Percentiles rank a stretch among this genome's conserved stretches.
Evolutionary conservation across 2,888 invertebrate species (phyloP).

Genomic region (Patella pellucida): DNA sequence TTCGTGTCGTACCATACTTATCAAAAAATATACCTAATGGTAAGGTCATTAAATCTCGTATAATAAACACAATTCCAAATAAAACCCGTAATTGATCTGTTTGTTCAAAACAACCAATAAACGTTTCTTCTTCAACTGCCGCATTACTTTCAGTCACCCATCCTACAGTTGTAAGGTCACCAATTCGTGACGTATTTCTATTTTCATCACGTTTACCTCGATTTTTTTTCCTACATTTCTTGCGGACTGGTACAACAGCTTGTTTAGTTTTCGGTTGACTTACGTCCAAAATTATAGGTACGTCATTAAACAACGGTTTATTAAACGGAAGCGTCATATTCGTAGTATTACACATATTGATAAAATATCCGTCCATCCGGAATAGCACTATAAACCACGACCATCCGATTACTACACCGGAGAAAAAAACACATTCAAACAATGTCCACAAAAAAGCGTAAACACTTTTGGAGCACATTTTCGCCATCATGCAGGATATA

Average conservation of each 20-base stretch:
- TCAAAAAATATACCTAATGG: constrained; percentile 54
- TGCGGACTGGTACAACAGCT: too few species aligned
- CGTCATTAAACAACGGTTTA: too few species aligned
- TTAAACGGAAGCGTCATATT: neutral
- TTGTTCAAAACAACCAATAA: constrained; percentile 40
- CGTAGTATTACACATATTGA: constrained; percentile 44
- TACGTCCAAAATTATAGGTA: too few species aligned
- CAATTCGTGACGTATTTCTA: neutral
- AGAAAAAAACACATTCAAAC: constrained; percentile 56
- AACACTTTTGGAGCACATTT: constrained; percentile 39
- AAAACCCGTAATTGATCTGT: constrained; percentile 41
- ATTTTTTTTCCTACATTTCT: neutral
- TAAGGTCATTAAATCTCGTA: constrained; percentile 46
- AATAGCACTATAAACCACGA: constrained; percentile 50
- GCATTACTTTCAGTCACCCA: constrained; percentile 20
- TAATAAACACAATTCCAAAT: constrained; percentile 42
- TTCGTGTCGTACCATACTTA: constrained; percentile 55
- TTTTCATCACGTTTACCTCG: constrained; percentile 6
- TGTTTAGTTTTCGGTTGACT: too few species aligned
- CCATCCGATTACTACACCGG: constrained; percentile 60
- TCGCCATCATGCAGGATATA: constrained; percentile 27
- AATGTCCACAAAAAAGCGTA: constrained; percentile 51
- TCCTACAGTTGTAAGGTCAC: neutral
- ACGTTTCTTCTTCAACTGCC: neutral
- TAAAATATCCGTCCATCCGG: constrained; percentile 48